Percentiles rank a stretch among this genome's conserved stretches.
These are phyloP conservation scores for Scaptomyza hsui DNA, from an alignment of 1,140 invertebrate genomes.

Conservation along the genomic window DNA sequence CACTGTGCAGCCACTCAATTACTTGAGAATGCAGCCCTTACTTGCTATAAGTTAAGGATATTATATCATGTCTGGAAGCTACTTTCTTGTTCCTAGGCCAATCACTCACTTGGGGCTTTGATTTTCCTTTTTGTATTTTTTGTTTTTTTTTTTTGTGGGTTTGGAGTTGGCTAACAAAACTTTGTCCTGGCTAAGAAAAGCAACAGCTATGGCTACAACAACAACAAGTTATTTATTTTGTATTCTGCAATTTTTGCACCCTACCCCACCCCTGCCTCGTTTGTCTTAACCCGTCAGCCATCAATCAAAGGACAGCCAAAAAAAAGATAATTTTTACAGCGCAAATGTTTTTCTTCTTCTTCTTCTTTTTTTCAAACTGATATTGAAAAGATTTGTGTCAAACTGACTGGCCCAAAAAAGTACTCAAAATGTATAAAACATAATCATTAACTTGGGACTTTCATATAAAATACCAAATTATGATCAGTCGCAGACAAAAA, in stretches of 20 bases:
- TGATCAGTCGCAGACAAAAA: constrained; percentile 39
- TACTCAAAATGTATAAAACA: constrained; percentile 10
- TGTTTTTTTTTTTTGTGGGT: no score
- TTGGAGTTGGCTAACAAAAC: constrained; percentile 8
- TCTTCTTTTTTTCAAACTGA: constrained; percentile 7
- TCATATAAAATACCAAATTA: constrained; percentile 43
- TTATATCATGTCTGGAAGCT: constrained; percentile 11
- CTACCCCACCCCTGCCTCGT: neutral
- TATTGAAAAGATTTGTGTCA: constrained; percentile 11
- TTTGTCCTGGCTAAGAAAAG: constrained; percentile 25
- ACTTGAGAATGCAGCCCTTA: constrained; percentile 17
- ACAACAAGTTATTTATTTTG: constrained; percentile 14
- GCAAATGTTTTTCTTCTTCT: constrained; percentile 3
- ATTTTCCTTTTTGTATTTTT: constrained; percentile 24
- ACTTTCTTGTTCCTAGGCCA: constrained; percentile 29
- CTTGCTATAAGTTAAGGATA: neutral
- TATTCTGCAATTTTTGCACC: neutral
- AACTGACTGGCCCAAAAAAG: constrained; percentile 3
- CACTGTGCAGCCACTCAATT: constrained; percentile 11
- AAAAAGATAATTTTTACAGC: constrained; percentile 1
- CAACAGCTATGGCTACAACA: neutral
- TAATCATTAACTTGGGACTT: constrained; percentile 50
- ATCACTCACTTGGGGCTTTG: constrained; percentile 57
- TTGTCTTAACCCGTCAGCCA: constrained; percentile 15
- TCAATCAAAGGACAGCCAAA: constrained; percentile 13